Evolutionary conservation across 2,797 vertebrate genomes (phyloP), one percentile per base, ranked within the genome.

Genomic region (Melanotaenia boesemani): DNA sequence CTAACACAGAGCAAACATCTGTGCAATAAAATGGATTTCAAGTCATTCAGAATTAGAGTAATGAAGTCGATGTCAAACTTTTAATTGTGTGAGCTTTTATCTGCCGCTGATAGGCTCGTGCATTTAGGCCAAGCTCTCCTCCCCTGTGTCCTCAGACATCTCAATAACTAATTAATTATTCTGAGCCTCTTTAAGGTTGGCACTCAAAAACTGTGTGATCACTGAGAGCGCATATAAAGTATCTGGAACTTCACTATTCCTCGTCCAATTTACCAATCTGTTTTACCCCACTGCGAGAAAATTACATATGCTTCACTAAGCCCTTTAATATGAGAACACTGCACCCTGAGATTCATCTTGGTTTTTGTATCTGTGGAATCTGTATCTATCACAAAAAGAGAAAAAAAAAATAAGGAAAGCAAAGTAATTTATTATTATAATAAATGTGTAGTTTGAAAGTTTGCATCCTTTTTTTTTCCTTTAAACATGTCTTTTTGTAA

Each of bases 91-190:
- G 78, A 76, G 65, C 32, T 0, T 39, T 83, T 86, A 88, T 88
- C 82, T 79, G 74, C 74, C 2, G 13, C 81, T 64, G 88, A 82
- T 85, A 78, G 84, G 77, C 73, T 82, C 6, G 48, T 65, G 68
- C 76, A 89, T 90, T 88, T 73, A 83, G 88, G 88, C 81, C 90
- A 86, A 77, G 71, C 83, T 68, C 78, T 70, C 69, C 81, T 84
- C 83, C 75, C 65, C 59, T 34, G 0, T 9, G 58, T 89, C 89
- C 85, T 90, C 58, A 3, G 84, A 89, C 88, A 91, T 86, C 73
- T 84, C 77, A 10, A 70, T 86, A 81, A 88, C 89, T 81, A 84
- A 87, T 88, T 89, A 86, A 87, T 87, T 87, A 78, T 76, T 82
- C 78, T 79, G 80, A 86, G 80, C 83, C 78, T 84, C 79, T 89